Evolutionary conservation across 2,888 invertebrate genomes (phyloP).

Genomic region (Clunio marinus): DNA sequence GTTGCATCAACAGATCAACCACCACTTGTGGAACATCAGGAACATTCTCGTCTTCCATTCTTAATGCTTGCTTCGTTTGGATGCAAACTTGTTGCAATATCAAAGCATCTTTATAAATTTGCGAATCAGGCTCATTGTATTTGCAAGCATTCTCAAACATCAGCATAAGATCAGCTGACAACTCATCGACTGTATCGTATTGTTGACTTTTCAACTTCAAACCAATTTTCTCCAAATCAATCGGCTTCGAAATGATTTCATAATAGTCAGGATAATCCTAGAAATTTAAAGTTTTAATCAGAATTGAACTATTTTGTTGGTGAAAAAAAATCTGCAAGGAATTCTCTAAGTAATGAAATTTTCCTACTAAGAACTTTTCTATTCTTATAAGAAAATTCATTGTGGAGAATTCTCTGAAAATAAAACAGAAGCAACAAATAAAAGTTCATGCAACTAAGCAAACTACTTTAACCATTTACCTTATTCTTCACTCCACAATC

Average conservation of each 20-base stretch:
- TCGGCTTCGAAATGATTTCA: conserved; percentile 92
- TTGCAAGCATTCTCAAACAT: conserved; percentile 98
- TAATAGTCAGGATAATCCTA: conserved; percentile 95
- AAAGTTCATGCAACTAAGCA: conserved; percentile 25
- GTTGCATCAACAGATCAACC: conserved; percentile 81
- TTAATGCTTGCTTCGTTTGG: conserved; percentile 84
- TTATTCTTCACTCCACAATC: conserved; percentile 36
- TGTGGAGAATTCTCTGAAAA: too few species aligned
- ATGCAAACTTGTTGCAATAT: conserved; percentile 86
- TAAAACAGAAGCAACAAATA: neutral
- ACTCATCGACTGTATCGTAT: conserved; percentile 79
- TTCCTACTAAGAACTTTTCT: conserved; percentile 41
- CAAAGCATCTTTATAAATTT: conserved; percentile 94
- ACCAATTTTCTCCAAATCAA: conserved; percentile 92
- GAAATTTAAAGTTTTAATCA: conserved; percentile 30
- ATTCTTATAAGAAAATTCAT: too few species aligned
- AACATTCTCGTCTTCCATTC: conserved; percentile 67
- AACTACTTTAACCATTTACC: neutral
- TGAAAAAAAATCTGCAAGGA: conserved; percentile 39
- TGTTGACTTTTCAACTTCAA: conserved; percentile 71
- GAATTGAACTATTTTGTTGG: conserved; percentile 32
- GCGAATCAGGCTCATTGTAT: conserved; percentile 95
- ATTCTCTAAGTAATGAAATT: conserved; percentile 31
- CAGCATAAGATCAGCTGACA: conserved; percentile 81
- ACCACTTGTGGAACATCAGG: conserved; percentile 87